A percentile compares a stretch with the other conserved stretches of the same genome.
Conservation (phyloP, 2,113 vertebrate genomes). For the Oryzias melastigma region DNA sequence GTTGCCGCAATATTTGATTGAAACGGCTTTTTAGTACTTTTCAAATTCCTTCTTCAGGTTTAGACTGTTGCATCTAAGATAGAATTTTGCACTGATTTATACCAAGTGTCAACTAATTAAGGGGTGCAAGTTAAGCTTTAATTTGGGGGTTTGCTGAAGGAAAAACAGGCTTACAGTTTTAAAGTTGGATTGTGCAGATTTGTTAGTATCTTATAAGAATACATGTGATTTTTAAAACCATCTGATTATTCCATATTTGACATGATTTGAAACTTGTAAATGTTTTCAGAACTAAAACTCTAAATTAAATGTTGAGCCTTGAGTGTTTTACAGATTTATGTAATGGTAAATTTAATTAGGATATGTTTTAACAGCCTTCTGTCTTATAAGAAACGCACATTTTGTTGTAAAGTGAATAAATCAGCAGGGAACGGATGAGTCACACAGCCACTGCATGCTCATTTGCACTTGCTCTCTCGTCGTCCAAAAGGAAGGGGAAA, state of each 20-base stretch:
- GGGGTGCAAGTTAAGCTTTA: conserved; percentile 4
- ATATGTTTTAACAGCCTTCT: background rate
- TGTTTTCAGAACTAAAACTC: too few relatives aligned
- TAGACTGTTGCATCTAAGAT: conserved; percentile 7
- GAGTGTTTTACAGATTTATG: conserved; percentile 1
- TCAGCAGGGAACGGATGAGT: conserved; percentile 66
- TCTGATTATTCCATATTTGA: too few relatives aligned
- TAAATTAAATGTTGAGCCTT: conserved; percentile 6
- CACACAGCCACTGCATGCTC: conserved; percentile 46
- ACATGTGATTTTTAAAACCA: too few relatives aligned
- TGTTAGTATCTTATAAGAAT: too few relatives aligned
- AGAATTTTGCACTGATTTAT: conserved; percentile 20
- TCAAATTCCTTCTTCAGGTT: conserved; percentile 10
- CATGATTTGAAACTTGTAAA: too few relatives aligned
- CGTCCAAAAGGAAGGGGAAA: conserved; percentile 49
- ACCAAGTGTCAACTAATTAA: conserved; percentile 32
- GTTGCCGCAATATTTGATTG: conserved; percentile 5
- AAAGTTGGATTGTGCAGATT: too few relatives aligned
- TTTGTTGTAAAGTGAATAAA: conserved; percentile 50
- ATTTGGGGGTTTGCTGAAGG: too few relatives aligned
- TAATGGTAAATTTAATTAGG: conserved; percentile 22
- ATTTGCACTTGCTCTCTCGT: conserved; percentile 51
- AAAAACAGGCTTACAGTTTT: too few relatives aligned
- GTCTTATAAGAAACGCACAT: background rate
- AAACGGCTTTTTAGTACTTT: background rate